A percentile compares a stretch with the other conserved stretches of the same genome.
These are phyloP conservation scores for Parapristionchus giblindavisi DNA, from an alignment of 2,888 invertebrate genomes.

Conservation along the genomic window DNA sequence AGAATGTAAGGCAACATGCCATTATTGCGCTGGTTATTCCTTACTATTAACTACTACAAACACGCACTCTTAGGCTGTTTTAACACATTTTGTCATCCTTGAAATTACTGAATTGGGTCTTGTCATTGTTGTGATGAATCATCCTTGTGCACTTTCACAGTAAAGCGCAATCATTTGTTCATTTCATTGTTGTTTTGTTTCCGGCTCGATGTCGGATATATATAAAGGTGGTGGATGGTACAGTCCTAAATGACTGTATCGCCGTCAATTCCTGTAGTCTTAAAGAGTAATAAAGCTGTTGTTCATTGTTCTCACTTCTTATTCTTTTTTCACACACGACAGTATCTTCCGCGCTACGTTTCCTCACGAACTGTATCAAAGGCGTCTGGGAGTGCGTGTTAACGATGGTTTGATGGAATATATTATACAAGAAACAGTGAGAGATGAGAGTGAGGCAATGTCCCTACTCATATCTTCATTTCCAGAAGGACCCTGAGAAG, in stretches of 20 bases:
- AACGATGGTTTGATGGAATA: background rate
- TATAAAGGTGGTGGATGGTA: constrained; percentile 5
- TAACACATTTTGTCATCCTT: too few relatives aligned
- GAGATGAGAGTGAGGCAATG: too few relatives aligned
- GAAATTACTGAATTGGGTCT: background rate
- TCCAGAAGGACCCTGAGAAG: constrained; percentile 49
- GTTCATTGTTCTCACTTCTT: constrained; percentile 5
- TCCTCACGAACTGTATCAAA: constrained; percentile 31
- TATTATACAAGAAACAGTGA: background rate
- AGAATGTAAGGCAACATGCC: constrained; percentile 62
- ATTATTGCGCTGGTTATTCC: constrained; percentile 10
- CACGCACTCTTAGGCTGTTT: constrained; percentile 30
- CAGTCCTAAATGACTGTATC: constrained; percentile 22
- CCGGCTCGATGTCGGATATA: background rate
- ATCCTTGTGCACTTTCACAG: constrained; percentile 3
- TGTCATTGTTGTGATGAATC: constrained; percentile 26
- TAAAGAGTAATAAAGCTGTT: constrained; percentile 28
- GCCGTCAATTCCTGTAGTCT: background rate
- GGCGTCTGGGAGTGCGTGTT: constrained; percentile 33
- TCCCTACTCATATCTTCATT: too few relatives aligned
- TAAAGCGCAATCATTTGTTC: background rate
- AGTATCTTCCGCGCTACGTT: constrained; percentile 12
- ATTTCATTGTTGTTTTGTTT: constrained; percentile 15
- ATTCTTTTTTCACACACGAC: constrained; percentile 15
- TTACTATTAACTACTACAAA: background rate